These are phyloP conservation scores for zebrafish (Danio rerio) DNA, from an alignment of 2,113 vertebrate species.

Conservation along the genomic window DNA sequence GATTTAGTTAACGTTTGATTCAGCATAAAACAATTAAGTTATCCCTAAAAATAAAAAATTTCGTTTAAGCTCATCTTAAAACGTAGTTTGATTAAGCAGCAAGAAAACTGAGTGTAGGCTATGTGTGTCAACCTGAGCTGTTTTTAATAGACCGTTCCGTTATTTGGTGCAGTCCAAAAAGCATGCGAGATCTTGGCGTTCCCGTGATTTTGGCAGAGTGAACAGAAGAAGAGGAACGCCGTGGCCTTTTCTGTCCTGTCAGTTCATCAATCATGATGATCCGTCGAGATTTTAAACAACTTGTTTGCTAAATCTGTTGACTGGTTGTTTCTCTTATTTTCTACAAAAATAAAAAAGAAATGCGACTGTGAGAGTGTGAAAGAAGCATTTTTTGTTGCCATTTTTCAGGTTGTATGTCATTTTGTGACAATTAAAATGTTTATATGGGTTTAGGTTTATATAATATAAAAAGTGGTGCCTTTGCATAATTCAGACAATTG, in stretches of 20 bases:
- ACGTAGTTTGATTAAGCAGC: no score
- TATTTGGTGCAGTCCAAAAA: background rate
- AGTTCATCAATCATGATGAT: background rate
- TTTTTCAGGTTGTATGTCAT: no score
- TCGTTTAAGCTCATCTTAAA: no score
- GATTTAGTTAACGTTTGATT: no score
- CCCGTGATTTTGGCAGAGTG: background rate
- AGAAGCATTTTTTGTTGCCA: background rate
- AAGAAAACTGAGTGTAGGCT: background rate
- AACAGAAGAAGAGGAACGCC: background rate
- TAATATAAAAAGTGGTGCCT: no score
- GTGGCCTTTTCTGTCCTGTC: background rate
- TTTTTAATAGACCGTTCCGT: constrained; percentile 16
- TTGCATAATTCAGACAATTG: background rate
- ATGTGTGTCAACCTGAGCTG: background rate
- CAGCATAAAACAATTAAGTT: no score
- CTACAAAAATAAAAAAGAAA: background rate
- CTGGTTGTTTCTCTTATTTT: background rate
- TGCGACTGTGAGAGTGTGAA: background rate
- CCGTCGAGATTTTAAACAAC: background rate
- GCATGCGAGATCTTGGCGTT: background rate
- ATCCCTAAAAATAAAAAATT: no score
- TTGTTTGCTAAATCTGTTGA: constrained; percentile 11
- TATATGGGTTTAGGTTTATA: no score
- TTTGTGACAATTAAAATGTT: no score